Evolutionary conservation across 2,888 invertebrate species (phyloP).

Genomic region (Caenorhabditis sp.): DNA sequence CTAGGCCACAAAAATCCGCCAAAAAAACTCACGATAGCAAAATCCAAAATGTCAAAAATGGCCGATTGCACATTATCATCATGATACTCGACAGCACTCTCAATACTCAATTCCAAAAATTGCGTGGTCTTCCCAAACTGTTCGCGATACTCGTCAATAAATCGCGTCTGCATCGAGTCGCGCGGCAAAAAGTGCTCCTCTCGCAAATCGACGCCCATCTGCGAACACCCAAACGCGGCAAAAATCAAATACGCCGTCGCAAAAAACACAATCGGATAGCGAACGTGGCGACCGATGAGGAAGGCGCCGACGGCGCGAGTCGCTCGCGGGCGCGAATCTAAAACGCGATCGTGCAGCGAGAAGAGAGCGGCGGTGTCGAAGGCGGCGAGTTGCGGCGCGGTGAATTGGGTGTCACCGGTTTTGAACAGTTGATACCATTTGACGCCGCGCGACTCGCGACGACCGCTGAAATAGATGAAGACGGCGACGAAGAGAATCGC

Average conservation of each 20-base stretch:
- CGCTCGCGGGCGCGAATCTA: constrained; percentile 59
- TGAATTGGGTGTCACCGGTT: constrained; percentile 67
- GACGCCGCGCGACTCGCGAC: constrained; percentile 65
- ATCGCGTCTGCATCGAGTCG: constrained; percentile 38
- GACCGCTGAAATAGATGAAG: constrained; percentile 56
- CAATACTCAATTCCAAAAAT: constrained; percentile 44
- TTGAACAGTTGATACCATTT: constrained; percentile 68
- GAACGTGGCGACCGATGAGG: constrained; percentile 34
- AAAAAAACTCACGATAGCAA: constrained; percentile 37
- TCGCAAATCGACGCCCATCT: constrained; percentile 42
- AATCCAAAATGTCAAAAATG: constrained; percentile 47
- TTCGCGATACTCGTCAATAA: constrained; percentile 51
- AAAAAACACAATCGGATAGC: constrained; percentile 52
- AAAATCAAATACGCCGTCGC: constrained; percentile 61
- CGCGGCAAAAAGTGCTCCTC: constrained; percentile 61
- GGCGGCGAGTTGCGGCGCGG: constrained; percentile 51
- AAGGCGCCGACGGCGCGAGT: constrained; percentile 53
- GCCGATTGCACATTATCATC: constrained; percentile 30
- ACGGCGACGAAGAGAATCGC: constrained; percentile 59
- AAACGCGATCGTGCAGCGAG: constrained; percentile 63
- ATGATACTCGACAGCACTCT: constrained; percentile 47
- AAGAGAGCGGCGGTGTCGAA: constrained; percentile 50
- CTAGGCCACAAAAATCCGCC: too few relatives aligned
- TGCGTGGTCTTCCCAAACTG: constrained; percentile 51
- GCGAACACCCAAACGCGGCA: constrained; percentile 56